Base-by-base conservation (phyloP, 1,140 invertebrate genomes). In the Drosophila miranda region DNA sequence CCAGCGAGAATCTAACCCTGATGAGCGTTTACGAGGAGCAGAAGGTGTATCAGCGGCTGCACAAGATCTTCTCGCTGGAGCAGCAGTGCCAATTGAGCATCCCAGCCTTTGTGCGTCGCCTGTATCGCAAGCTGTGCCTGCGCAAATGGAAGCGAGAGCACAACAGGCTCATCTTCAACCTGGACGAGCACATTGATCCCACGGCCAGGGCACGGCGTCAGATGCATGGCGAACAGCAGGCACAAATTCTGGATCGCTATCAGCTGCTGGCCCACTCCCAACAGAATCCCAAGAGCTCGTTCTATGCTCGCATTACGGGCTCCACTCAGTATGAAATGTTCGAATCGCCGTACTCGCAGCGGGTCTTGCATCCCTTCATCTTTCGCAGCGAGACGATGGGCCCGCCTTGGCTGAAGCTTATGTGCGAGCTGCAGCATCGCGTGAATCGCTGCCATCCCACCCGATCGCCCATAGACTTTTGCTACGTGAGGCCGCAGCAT, bases 401-500 rank as follows among this genome's bases (percentile, higher is more conserved):
- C 1, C 88, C 90, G 3, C 79, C 82, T 2, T 90, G 73, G 90
- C 89, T 93, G 59, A 59, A 64, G 8, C 68, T 89, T 71, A 92
- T 91, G 69, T 78, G 77, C 75, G 82, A 86, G 63, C 66, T 86
- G 6, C 78, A 87, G 60, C 57, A 88, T 50, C 74, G 91, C 21
- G 80, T 83, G 0, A 78, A 82, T 26, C 91, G 86, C 67, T 67
- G 70, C 56, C 88, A 77, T 74, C 91, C 82, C 51, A 92, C 50
- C 6, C 59, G 87, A 13, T 90, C 92, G 11, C 91, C 95, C 1
- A 93, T 96, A n/a, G 95, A 98, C 91, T 98, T 95, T 92, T 96
- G 95, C 63, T 98, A 98, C 90, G 94, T 98, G 1, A 93, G 95
- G 30, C 96, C 97, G 6, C 95, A 97, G 82, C 96, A 98, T 89